A percentile compares a stretch with the other conserved stretches of the same genome.
These are phyloP conservation scores for Malurus alboscapulatus DNA, from an alignment of 2,113 vertebrate genomes.

Conservation along the genomic window DNA sequence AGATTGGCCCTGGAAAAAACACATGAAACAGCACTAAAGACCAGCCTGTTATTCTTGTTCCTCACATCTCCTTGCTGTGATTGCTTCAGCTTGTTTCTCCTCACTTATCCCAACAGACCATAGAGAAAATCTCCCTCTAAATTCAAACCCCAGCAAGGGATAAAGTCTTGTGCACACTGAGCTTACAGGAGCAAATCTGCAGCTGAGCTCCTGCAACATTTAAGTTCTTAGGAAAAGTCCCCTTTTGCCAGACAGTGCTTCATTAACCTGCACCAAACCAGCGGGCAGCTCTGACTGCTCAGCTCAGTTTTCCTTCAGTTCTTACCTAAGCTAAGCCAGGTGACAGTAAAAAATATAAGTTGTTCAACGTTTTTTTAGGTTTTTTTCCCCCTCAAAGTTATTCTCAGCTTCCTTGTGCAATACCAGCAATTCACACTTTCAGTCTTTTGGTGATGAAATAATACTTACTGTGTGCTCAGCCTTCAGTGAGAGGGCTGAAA, in stretches of 20 bases:
- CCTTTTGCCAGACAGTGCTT: neutral
- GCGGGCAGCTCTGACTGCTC: neutral
- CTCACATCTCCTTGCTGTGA: neutral
- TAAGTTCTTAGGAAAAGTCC: neutral
- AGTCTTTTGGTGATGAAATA: neutral
- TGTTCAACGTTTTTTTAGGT: neutral
- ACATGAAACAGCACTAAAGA: neutral
- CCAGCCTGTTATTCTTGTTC: neutral
- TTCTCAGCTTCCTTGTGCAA: neutral
- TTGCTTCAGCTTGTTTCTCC: neutral
- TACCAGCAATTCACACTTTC: neutral
- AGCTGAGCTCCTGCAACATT: neutral
- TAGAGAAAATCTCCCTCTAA: neutral
- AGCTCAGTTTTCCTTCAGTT: neutral
- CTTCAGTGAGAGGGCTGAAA: neutral
- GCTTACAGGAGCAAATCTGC: slow-evolving; percentile 16
- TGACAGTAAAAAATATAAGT: neutral
- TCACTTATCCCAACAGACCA: neutral
- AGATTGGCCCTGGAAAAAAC: neutral
- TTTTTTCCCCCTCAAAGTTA: fast-evolving
- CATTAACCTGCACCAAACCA: neutral
- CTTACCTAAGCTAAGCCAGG: neutral
- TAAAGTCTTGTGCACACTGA: neutral
- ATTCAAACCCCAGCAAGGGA: slow-evolving; percentile 15
- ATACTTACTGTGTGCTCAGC: neutral